A percentile compares a stretch with the other conserved stretches of the same genome.
phyloP scores from a whole-genome alignment of 2,113 vertebrate species.

The Xiphorhynchus elegans region DNA sequence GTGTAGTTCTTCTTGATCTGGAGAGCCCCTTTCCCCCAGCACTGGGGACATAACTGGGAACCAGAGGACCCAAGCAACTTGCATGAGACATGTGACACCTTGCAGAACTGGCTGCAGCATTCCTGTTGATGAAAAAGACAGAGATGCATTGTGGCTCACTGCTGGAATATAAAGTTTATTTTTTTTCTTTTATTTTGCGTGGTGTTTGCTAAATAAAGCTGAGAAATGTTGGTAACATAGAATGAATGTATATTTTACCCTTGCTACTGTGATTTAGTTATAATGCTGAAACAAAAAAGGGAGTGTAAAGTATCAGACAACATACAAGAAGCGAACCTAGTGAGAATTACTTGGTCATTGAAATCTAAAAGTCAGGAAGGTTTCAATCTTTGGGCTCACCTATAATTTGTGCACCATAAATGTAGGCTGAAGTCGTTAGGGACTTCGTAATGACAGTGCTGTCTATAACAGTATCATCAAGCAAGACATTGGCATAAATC shows the following conservation, averaged over 20 bases:
- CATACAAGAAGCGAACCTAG: slow-evolving; percentile 40
- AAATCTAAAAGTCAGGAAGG: slow-evolving; percentile 80
- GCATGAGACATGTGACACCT: not conserved
- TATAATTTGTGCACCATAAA: slow-evolving; percentile 92
- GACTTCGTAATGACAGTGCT: slow-evolving; percentile 94
- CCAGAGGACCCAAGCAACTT: not conserved
- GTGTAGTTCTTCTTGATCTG: not conserved
- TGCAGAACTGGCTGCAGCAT: not conserved
- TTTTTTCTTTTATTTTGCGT: not conserved
- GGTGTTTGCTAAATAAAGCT: not conserved
- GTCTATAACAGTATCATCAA: slow-evolving; percentile 95
- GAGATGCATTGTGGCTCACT: not conserved
- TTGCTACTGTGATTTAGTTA: not conserved
- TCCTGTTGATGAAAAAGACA: not conserved
- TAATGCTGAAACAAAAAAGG: not conserved
- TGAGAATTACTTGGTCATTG: slow-evolving; percentile 74
- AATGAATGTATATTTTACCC: not conserved
- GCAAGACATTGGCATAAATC: slow-evolving; percentile 94
- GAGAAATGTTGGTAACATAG: not conserved
- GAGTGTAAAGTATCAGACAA: slow-evolving; percentile 13
- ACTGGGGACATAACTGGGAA: not conserved
- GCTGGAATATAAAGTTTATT: not conserved
- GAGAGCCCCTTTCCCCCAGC: not conserved
- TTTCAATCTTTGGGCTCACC: slow-evolving; percentile 85
- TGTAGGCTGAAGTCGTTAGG: slow-evolving; percentile 80